Evolutionary conservation across 2,888 invertebrate species (phyloP).

Genomic region (Nymphalis urticae): DNA sequence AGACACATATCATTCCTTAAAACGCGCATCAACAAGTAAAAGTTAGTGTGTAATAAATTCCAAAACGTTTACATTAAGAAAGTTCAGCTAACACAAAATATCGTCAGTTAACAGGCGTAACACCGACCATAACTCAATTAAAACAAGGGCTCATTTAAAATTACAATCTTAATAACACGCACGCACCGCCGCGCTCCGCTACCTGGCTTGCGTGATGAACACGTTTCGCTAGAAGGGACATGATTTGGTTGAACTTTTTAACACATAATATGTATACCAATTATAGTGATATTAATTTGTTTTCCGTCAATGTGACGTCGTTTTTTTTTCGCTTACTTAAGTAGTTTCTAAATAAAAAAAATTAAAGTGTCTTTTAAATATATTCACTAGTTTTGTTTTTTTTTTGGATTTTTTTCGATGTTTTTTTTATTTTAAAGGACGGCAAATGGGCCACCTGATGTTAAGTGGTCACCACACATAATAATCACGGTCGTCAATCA

Average conservation of each 20-base stretch:
- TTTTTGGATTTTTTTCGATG: too few species aligned
- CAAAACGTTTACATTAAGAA: slow-evolving; percentile 27
- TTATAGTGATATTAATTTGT: not conserved
- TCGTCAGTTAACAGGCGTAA: slow-evolving; percentile 49
- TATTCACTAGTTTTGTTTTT: too few species aligned
- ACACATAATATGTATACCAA: not conserved
- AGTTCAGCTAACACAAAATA: slow-evolving; percentile 20
- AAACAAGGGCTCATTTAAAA: slow-evolving; percentile 70
- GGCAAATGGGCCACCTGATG: too few species aligned
- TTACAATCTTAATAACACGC: slow-evolving; percentile 69
- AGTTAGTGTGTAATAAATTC: slow-evolving; percentile 1
- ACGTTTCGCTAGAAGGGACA: slow-evolving; percentile 48
- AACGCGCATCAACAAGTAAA: too few species aligned
- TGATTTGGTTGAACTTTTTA: not conserved
- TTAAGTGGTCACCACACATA: too few species aligned
- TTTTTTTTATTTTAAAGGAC: too few species aligned
- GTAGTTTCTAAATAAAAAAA: not conserved
- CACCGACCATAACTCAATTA: slow-evolving; percentile 75
- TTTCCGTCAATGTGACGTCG: not conserved
- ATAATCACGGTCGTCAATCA: too few species aligned
- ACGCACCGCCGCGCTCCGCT: slow-evolving; percentile 62
- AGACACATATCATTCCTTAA: too few species aligned
- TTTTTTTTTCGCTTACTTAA: not conserved
- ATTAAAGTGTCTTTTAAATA: too few species aligned
- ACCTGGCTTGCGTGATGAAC: slow-evolving; percentile 55